phyloP scores from a whole-genome alignment of 2,888 invertebrate species.

The Luperina nickerlii region DNA sequence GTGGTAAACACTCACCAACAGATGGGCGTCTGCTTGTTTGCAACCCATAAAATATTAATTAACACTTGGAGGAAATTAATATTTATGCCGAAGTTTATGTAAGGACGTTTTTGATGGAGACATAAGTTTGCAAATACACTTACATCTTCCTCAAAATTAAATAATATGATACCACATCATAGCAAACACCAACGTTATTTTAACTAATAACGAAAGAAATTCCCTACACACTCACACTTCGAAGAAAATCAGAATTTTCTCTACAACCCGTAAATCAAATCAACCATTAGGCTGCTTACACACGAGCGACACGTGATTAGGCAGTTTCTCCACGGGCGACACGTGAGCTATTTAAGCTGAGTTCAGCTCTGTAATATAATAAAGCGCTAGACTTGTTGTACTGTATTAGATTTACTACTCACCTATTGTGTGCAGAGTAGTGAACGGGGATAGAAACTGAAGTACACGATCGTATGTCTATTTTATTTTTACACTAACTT shows the following conservation, averaged over 20 bases:
- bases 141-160: neutral
- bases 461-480: neutral
- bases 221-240: neutral
- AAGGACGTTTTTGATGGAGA: no score
- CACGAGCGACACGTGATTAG: constrained; percentile 63
- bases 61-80: neutral
- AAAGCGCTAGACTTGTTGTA: constrained; percentile 81
- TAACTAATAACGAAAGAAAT: constrained; percentile 3
- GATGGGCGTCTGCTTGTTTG: neutral
- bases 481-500: neutral
- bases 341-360: constrained; percentile 62
- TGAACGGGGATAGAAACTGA: constrained; percentile 56
- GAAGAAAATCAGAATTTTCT: constrained; percentile 47
- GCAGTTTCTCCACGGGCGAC: constrained; percentile 56
- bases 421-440: constrained; percentile 84
- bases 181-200: neutral
- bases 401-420: constrained; percentile 88
- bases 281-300: constrained; percentile 58
- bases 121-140: no score
- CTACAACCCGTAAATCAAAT: constrained; percentile 58
- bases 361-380: constrained; percentile 63
- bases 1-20: neutral
- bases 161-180: neutral
- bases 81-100: neutral
- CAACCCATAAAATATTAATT: neutral